Conservation (phyloP, 92 coral and sea anemone genomes). For the Pocillopora meandrina region DNA sequence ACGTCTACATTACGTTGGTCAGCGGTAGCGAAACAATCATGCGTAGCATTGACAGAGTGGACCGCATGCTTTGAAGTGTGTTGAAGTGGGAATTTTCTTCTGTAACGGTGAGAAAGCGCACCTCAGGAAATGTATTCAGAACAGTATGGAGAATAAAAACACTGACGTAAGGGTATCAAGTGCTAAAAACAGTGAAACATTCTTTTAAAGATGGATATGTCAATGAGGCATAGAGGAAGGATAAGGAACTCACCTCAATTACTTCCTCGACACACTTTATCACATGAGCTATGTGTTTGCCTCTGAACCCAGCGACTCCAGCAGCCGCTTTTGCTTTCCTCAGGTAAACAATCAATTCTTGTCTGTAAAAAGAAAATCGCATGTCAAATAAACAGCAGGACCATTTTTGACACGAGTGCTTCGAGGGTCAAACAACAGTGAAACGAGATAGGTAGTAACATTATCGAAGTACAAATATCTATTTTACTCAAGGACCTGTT, state of each 20-base stretch:
- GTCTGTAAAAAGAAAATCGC: constrained; percentile 36
- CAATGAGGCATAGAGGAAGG: neutral
- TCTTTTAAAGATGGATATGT: neutral
- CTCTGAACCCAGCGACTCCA: constrained; percentile 75
- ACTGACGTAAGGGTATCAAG: neutral
- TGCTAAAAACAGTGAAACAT: neutral
- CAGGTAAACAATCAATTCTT: constrained; percentile 60
- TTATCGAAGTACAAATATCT: too few species aligned
- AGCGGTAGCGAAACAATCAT: too few species aligned
- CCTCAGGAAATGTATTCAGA: too few species aligned
- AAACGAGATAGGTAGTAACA: too few species aligned
- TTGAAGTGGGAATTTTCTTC: too few species aligned
- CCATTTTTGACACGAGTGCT: neutral
- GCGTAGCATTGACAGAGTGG: too few species aligned
- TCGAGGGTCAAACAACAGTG: too few species aligned
- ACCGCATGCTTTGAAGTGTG: too few species aligned
- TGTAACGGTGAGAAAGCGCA: too few species aligned
- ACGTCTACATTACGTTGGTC: too few species aligned
- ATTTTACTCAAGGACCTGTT: too few species aligned
- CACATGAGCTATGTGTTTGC: constrained; percentile 76
- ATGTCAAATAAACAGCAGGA: neutral
- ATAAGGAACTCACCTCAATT: constrained; percentile 27
- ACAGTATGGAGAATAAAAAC: too few species aligned
- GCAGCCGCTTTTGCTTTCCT: constrained; percentile 65
- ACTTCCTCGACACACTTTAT: constrained; percentile 67